phyloP scores from a whole-genome alignment of 2,113 vertebrate genomes.

The Lipotes vexillifer region DNA sequence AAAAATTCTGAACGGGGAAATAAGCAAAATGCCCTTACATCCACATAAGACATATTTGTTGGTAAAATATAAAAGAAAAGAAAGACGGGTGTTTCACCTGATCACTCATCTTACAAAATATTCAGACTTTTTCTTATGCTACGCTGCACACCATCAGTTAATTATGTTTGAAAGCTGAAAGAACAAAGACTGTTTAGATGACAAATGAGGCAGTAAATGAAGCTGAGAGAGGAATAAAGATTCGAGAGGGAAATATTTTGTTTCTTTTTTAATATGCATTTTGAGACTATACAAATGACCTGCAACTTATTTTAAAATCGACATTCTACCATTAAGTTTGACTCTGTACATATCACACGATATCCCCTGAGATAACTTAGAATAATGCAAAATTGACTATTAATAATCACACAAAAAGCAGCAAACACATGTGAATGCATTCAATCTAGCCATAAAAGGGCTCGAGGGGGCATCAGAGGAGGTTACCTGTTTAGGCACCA shows the following conservation, averaged over 20 bases:
- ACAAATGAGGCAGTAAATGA: background rate
- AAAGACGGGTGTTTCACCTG: conserved; percentile 18
- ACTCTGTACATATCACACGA: background rate
- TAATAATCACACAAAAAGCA: background rate
- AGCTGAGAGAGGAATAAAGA: background rate
- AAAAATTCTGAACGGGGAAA: conserved; percentile 35
- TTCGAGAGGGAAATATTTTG: background rate
- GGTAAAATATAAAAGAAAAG: conserved; percentile 24
- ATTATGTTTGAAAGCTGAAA: conserved; percentile 40
- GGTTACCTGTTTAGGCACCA: background rate
- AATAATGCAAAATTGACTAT: background rate
- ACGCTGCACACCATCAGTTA: background rate
- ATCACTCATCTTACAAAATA: conserved; percentile 45
- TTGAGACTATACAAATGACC: background rate
- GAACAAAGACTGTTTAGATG: conserved; percentile 59
- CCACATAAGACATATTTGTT: conserved; percentile 37
- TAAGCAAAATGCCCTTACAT: conserved; percentile 50
- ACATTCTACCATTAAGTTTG: background rate
- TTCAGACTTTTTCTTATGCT: background rate
- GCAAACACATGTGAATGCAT: background rate
- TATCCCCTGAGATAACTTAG: background rate
- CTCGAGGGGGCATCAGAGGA: background rate
- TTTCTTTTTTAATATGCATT: background rate
- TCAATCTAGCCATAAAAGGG: background rate
- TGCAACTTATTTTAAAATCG: background rate